Conservation (phyloP, 1,140 invertebrate genomes). For the Drosophila pandora region DNA sequence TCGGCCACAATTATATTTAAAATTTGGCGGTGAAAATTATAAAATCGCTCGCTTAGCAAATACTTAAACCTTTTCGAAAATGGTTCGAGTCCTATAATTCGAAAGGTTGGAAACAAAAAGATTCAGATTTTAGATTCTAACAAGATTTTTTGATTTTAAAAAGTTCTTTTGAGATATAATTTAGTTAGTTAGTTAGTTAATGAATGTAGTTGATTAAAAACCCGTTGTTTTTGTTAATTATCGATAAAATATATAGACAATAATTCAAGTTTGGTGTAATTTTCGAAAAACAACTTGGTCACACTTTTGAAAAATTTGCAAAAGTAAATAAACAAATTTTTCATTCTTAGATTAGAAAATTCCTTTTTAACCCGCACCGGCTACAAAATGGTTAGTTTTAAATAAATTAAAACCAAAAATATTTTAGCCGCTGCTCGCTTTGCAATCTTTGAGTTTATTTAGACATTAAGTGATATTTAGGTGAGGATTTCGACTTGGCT, state of each 20-base stretch:
- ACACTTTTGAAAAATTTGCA: background rate
- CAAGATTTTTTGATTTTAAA: background rate
- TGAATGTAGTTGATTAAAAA: too few relatives aligned
- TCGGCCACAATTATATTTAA: background rate
- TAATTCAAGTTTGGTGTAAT: background rate
- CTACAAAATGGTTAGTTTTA: slow-evolving; percentile 17
- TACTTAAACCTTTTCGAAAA: slow-evolving; percentile 1
- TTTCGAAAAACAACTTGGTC: background rate
- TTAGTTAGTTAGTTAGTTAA: too few relatives aligned
- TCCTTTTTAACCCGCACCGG: background rate
- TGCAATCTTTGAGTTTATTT: slow-evolving; percentile 55
- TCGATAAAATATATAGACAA: background rate
- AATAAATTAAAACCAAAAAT: background rate
- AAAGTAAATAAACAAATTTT: slow-evolving; percentile 6
- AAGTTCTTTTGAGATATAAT: too few relatives aligned
- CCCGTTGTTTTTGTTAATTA: too few relatives aligned
- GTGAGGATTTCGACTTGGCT: slow-evolving; percentile 44
- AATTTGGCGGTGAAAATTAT: background rate
- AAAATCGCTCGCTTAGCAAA: background rate
- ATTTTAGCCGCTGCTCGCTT: slow-evolving; percentile 20
- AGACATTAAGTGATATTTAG: slow-evolving; percentile 60
- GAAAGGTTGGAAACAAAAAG: too few relatives aligned
- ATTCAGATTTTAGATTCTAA: background rate
- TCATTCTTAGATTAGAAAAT: slow-evolving; percentile 19
- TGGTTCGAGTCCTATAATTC: background rate